Evolutionary conservation across 2,113 vertebrate genomes (phyloP), one percentile per base, ranked within the genome.

Genomic region (Excalfactoria chinensis): DNA sequence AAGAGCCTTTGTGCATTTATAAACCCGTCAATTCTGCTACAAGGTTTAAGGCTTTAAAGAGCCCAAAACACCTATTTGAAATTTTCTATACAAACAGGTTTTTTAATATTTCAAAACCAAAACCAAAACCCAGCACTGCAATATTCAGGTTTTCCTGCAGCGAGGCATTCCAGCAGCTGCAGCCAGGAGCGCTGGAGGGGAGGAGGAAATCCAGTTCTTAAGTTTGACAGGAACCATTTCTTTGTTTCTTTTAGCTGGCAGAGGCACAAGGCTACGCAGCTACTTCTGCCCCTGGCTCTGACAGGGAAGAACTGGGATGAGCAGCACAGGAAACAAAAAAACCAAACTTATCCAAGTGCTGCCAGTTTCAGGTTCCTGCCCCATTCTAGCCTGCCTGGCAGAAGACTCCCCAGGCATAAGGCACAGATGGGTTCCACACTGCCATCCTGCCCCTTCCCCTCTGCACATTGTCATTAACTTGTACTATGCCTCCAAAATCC

Each of bases 1-100:
- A 93, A 93, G 84, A 87, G 59, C 71, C 93, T 95, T 91, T 95
- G 74, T 87, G 71, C 85, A 93, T 87, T 89, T 72, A 69, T 83
- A 95, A 89, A 79, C 71, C 82, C 2, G 4, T 85, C 91, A 82
- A 85, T 83, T 91, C 85, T 89, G 59, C 82, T 41, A 28, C 35
- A 73, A 93, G 84, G 91, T 72, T 94, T 85, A 85, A 91, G 22
- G 37, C 85, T 95, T 87, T 95, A 67, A 84, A 63, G 82, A 93
- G 37, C 37, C 71, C 55, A 83, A 95, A 95, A 76, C 51, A 91
- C 55, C 78, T 59, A 93, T 81, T 63, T 83, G 85, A 95, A 76
- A 67, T 77, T 67, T 94, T 91, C 60, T 83, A 62, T 55, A 63
- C 85, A 87, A 89, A 85, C 63, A 91, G 74, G 13, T 76, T 59